These are phyloP conservation scores for Thelaira solivaga DNA, from an alignment of 2,888 invertebrate genomes.

Conservation along the genomic window DNA sequence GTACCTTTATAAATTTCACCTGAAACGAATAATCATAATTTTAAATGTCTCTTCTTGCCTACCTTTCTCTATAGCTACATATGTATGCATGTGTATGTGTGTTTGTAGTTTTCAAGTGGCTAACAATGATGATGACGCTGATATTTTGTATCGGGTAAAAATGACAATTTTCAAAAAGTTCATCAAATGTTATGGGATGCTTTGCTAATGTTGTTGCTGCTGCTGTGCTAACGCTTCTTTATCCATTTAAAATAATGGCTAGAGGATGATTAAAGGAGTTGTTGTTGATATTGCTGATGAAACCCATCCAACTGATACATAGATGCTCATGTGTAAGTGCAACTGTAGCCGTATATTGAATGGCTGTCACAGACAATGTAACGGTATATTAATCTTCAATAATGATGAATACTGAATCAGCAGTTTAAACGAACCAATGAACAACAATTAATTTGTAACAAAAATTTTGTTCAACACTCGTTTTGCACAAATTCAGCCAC, in stretches of 20 bases:
- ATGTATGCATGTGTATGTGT: too few species aligned
- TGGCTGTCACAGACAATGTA: constrained; percentile 73
- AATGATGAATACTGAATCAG: constrained; percentile 78
- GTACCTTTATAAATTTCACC: constrained; percentile 46
- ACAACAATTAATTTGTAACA: constrained; percentile 65
- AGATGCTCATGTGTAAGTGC: not conserved
- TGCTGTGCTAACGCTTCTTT: too few species aligned
- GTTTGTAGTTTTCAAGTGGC: constrained; percentile 39
- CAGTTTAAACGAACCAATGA: constrained; percentile 75
- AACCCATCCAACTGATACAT: too few species aligned
- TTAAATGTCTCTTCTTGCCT: constrained; percentile 50
- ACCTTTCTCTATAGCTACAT: too few species aligned
- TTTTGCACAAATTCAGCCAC: too few species aligned
- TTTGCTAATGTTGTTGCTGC: constrained; percentile 27
- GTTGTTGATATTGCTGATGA: constrained; percentile 28
- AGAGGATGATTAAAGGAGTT: constrained; percentile 20
- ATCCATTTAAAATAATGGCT: constrained; percentile 2
- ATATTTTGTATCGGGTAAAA: constrained; percentile 49
- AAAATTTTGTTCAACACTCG: constrained; percentile 31
- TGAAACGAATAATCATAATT: constrained; percentile 60
- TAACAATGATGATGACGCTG: constrained; percentile 14
- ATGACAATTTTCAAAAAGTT: constrained; percentile 54
- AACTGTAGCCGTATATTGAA: constrained; percentile 65
- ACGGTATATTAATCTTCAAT: constrained; percentile 77
- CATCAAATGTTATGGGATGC: constrained; percentile 57